Conservation (phyloP, 2,797 vertebrate genomes). For the Sebastes hubbsi region DNA sequence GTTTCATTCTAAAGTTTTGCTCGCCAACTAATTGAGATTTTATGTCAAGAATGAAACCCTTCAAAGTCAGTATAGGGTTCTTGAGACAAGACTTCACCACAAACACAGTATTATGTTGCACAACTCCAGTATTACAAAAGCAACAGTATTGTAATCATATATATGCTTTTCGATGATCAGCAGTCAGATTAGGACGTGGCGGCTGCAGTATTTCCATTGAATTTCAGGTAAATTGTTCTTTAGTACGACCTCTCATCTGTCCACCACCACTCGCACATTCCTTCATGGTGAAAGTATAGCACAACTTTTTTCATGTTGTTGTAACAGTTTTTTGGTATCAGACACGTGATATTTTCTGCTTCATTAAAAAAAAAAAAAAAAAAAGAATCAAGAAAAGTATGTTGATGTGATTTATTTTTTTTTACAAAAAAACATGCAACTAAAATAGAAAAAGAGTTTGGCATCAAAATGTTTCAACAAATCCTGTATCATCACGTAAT, state of each 20-base stretch:
- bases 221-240: slow-evolving; percentile 36
- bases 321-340: slow-evolving; percentile 68
- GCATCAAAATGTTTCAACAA: neutral
- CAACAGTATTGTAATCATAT: slow-evolving; percentile 27
- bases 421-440: neutral
- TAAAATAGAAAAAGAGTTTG: neutral
- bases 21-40: neutral
- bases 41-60: slow-evolving; percentile 14
- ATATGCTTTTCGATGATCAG: slow-evolving; percentile 33
- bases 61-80: neutral
- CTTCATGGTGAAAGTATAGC: slow-evolving; percentile 57
- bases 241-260: slow-evolving; percentile 6
- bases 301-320: slow-evolving; percentile 62
- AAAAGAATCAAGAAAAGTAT: neutral
- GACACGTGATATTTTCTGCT: slow-evolving; percentile 66
- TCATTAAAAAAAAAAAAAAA: slow-evolving; percentile 70
- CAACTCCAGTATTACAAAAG: slow-evolving; percentile 33
- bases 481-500: neutral
- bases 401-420: neutral
- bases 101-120: slow-evolving; percentile 44
- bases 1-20: slow-evolving; percentile 26
- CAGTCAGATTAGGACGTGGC: slow-evolving; percentile 9
- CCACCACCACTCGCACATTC: slow-evolving; percentile 49
- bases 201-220: slow-evolving; percentile 22
- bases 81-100: slow-evolving; percentile 13